Base-by-base conservation (phyloP, 2,888 invertebrate species). In the Patella pellucida region DNA sequence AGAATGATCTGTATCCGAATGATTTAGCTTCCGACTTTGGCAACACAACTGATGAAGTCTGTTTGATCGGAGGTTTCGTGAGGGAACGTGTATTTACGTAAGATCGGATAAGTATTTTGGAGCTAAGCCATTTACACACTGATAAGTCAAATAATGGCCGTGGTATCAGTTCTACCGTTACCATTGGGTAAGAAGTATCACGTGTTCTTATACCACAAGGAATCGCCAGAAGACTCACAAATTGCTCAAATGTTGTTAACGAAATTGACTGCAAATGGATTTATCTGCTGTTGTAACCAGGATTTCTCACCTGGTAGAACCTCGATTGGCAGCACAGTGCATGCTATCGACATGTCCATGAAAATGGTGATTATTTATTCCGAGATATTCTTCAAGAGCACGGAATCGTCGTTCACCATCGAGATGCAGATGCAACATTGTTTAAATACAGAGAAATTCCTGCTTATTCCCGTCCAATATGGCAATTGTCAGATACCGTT, bases 341-440 rank as follows among this genome's bases (percentile, higher is more conserved):
- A 62, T 12, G 62, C 62, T 62, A 62, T 62, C 11, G 62, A 62
- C 19, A 19, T 23, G 14, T 23, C 23, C 12, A 23, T 62, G 62
- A 62, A 62, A 62, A 62, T 62, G 62, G 62, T 62, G 19, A 23
- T 62, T 23, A 62, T 62, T 23, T 62, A 23, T 23, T 62, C 62
- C 2, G 62, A 62, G 1, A 23, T 23, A 23, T 62, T 62, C 23
- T 62, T 62, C 62, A 62, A 15, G 3, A 23, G 62, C 23, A 19
- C 19, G 1, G 62, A 62, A 62, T 19, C 19, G 11, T 19, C 23
- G 4, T 62, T 23, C 23, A 62, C 62, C 1, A 23, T 23, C 12
- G 62, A 62, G 16, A 62, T 62, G 62, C 23, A 62, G 12, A 12
- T 62, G 23, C 62, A 62, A 7, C 19, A 19, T 23, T 62, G 23